Base-by-base conservation (phyloP, 2,797 vertebrate species). In the Eulemur mongoz region DNA sequence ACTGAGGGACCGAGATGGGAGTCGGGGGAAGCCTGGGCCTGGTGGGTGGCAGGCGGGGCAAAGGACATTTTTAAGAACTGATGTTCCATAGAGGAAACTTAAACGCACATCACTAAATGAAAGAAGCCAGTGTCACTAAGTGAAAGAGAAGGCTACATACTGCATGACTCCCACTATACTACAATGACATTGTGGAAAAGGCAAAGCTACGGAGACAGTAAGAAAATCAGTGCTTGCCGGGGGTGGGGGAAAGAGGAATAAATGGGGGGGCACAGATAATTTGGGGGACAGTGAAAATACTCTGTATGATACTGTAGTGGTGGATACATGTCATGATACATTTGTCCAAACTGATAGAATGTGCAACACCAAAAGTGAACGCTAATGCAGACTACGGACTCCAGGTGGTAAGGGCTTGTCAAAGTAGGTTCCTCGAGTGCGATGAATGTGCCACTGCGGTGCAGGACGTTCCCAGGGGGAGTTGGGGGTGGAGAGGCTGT, bases 1-100 rank as follows among this genome's bases (percentile, higher is more conserved):
- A 65, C 35, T 8, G 57, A 48, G 52, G 25, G 59, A 45, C 45
- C 6, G 5, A 59, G 45, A 81, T 8, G 17, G 38, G 32, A 38
- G 14, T 5, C 43, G 43, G 17, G 14, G 7, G 10, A n/a, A 43
- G 45, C 1, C 45, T 59, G 30, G 7, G 4, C 3, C 78, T 45
- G 30, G 30, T 20, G 15, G 13, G 0, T 2, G 2, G 13, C 13
- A n/a, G 14, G 59, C 25, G 4, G 1, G 20, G 18, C 23, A 32
- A 78, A 80, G 45, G 23, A 15, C n/a, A 4, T 57, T 84, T 86
- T 73, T 67, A 61, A 69, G 38, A 82, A 50, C 2, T 40, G 40
- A 25, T 57, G 12, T 12, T 35, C 52, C 3, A 3, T 13, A 7
- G 38, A 67, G 40, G 22, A 72, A 30, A 4, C 23, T 50, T 30